Evolutionary conservation across 2,797 vertebrate species (phyloP).

Genomic region (Microchirus variegatus): DNA sequence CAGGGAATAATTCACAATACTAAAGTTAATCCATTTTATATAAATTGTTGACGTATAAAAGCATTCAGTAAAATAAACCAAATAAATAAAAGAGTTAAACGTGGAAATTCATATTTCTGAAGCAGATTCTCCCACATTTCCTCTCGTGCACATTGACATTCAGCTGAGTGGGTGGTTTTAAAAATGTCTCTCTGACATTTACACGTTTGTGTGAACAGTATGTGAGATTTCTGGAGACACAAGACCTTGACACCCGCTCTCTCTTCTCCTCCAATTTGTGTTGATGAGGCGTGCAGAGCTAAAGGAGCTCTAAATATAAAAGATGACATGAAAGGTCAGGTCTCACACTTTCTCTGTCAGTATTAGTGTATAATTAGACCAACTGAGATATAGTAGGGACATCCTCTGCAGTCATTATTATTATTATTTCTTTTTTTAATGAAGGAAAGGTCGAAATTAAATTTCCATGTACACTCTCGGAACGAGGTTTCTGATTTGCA

Average conservation of each 20-base stretch:
- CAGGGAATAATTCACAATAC: no score
- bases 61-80: no score
- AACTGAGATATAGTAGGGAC: slow-evolving; percentile 12
- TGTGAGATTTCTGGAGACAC: neutral
- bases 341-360: slow-evolving; percentile 7
- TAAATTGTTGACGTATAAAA: no score
- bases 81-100: no score
- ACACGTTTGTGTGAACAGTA: neutral
- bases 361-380: slow-evolving; percentile 11
- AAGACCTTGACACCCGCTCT: neutral
- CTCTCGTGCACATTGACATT: neutral
- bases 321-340: slow-evolving; percentile 30
- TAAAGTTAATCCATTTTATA: no score
- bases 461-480: no score
- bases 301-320: slow-evolving; percentile 17
- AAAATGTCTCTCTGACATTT: slow-evolving; percentile 22
- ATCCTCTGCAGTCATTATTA: slow-evolving; percentile 1
- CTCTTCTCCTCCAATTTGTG: slow-evolving; percentile 3
- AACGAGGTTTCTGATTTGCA: no score
- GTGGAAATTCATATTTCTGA: no score
- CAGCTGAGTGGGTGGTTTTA: slow-evolving; percentile 2
- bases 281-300: neutral
- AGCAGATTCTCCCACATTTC: no score
- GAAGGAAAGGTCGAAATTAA: neutral
- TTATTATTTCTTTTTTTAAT: neutral